Base-by-base conservation (phyloP, 2,113 vertebrate genomes). In the Planiliza haematocheilus region DNA sequence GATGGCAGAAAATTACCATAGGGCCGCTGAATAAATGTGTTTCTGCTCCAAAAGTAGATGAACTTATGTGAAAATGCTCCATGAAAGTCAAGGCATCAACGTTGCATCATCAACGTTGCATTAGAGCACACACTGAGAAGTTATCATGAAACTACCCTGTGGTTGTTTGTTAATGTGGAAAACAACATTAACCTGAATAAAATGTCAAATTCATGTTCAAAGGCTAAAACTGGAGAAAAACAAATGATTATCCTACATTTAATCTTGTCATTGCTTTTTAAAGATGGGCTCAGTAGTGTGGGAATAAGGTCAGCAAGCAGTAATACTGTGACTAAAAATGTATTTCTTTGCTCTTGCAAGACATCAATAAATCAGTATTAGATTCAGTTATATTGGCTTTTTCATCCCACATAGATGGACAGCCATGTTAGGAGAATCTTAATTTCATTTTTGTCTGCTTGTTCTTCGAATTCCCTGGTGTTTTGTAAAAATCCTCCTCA, bases 301-400 rank as follows among this genome's bases (percentile, higher is more conserved):
- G 59, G 58, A 70, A 76, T 56, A 60, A 61, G 61, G 72, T 82
- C 69, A 64, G 52, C 7, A 5, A 50, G 30, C 4, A 38, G 45
- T 49, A 46, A 18, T 38, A 57, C 70, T 58, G 41, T 24, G 53
- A 24, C 46, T 56, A 43, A 61, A 78, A 57, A 66, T 43, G 12
- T 59, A 56, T 60, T 59, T 55, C 41, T 77, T 73, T 59, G 30
- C 52, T 71, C 37, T 50, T 36, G 10, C 13, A n/a, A 20, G 43
- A 42, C n/a, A 53, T 66, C 4, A 66, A 14, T 55, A 16, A 53
- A 55, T 65, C n/a, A 63, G 24, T 24, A 10, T 16, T 18, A 69
- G 11, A 30, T 24, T 48, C n/a, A 1, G 12, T 68, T 30, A 18
- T 17, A 43, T 24, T 62, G n/a, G 36, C 20, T 16, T 18, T 42